These are phyloP conservation scores for Drosophila pachea DNA, from an alignment of 1,140 invertebrate genomes.

Conservation along the genomic window DNA sequence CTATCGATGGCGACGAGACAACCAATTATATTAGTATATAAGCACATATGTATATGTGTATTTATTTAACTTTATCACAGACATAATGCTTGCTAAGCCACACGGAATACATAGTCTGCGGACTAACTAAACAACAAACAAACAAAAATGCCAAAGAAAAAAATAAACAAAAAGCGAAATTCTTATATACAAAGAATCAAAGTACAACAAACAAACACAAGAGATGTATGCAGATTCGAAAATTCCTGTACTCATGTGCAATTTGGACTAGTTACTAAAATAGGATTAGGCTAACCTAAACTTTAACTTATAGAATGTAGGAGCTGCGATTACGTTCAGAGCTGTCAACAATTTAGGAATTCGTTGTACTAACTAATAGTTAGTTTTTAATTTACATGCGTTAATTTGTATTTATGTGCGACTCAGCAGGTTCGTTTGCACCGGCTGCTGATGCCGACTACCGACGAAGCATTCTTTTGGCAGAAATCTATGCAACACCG, in stretches of 20 bases:
- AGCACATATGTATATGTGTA: slow-evolving; percentile 34
- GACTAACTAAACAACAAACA: slow-evolving; percentile 40
- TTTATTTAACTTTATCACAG: slow-evolving; percentile 75
- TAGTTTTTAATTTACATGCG: not conserved
- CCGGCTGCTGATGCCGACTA: slow-evolving; percentile 35
- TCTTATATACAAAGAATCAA: too few species aligned
- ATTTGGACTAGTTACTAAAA: slow-evolving; percentile 57
- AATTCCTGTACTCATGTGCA: slow-evolving; percentile 62
- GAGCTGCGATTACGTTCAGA: slow-evolving; percentile 5
- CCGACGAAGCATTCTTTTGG: slow-evolving; percentile 71
- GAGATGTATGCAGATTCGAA: slow-evolving; percentile 54
- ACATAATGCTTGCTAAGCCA: slow-evolving; percentile 72
- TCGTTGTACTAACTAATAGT: slow-evolving; percentile 4
- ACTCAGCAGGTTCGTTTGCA: slow-evolving; percentile 51
- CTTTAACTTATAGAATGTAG: slow-evolving; percentile 21
- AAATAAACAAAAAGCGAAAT: not conserved
- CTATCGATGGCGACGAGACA: slow-evolving; percentile 42
- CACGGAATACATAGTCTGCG: slow-evolving; percentile 65
- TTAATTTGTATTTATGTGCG: slow-evolving; percentile 17
- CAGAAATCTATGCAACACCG: slow-evolving; percentile 80
- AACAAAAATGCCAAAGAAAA: slow-evolving; percentile 41
- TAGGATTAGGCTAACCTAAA: slow-evolving; percentile 30
- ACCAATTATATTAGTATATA: slow-evolving; percentile 27
- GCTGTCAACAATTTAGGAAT: too few species aligned
- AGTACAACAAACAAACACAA: slow-evolving; percentile 11